These are phyloP conservation scores for Streptopelia turtur DNA, from an alignment of 2,797 vertebrate species.

Conservation along the genomic window DNA sequence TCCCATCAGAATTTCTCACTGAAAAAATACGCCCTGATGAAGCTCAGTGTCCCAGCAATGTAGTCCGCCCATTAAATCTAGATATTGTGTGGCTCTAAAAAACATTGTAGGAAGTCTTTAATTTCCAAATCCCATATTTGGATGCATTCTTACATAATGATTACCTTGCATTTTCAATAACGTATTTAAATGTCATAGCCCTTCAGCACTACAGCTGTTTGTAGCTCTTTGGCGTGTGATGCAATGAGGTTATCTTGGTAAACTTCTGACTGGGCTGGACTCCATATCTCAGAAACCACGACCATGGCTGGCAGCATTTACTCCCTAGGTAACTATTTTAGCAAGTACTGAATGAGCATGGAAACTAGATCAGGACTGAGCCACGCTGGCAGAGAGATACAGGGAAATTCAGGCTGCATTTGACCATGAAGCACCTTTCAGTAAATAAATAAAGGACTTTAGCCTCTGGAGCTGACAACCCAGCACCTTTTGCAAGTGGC, in stretches of 20 bases:
- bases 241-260: slow-evolving; percentile 45
- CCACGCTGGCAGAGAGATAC: neutral
- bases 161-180: neutral
- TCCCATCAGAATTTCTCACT: neutral
- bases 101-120: neutral
- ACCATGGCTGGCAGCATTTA: neutral
- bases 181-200: neutral
- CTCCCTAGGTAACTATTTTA: slow-evolving; percentile 21
- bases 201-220: neutral
- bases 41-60: neutral
- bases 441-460: slow-evolving; percentile 13
- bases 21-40: neutral
- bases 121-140: neutral
- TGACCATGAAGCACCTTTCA: neutral
- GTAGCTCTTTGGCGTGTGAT: neutral
- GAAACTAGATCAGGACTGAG: slow-evolving; percentile 13
- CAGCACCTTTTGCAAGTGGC: neutral
- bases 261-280: slow-evolving; percentile 15
- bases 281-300: slow-evolving; percentile 22
- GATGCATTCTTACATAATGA: neutral
- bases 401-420: neutral
- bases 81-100: neutral
- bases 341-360: neutral
- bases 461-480: neutral
- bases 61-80: neutral